These are phyloP conservation scores for Melipona beecheii DNA, from an alignment of 2,888 invertebrate genomes.

Conservation along the genomic window DNA sequence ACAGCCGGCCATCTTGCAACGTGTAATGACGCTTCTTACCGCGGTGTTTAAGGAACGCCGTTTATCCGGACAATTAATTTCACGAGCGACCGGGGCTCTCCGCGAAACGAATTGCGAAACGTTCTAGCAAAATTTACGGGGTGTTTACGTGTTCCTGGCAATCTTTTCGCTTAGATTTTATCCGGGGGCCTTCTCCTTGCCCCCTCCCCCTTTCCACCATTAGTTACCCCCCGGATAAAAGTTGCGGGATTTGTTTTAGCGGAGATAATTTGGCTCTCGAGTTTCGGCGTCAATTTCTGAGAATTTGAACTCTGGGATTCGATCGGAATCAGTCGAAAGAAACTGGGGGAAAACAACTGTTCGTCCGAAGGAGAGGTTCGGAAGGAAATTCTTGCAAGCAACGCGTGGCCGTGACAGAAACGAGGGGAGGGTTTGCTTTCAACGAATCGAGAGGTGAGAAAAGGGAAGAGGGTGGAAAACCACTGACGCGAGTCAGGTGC, in stretches of 20 bases:
- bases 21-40: constrained; percentile 65
- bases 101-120: constrained; percentile 29
- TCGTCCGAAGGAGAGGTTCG: too few species aligned
- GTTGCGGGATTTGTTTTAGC: background rate
- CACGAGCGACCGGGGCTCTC: constrained; percentile 29
- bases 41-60: constrained; percentile 56
- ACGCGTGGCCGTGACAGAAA: constrained; percentile 1
- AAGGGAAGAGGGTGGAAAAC: constrained; percentile 70
- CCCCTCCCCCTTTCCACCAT: background rate
- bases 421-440: constrained; percentile 6
- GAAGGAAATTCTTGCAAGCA: background rate
- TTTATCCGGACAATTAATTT: constrained; percentile 64
- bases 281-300: background rate
- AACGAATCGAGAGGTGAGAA: constrained; percentile 16
- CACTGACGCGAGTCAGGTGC: constrained; percentile 79
- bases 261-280: background rate
- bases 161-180: constrained; percentile 3
- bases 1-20: constrained; percentile 60
- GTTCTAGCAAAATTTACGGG: constrained; percentile 7
- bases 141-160: constrained; percentile 4
- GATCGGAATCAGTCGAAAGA: background rate
- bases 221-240: background rate
- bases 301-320: background rate
- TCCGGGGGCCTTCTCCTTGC: too few species aligned
- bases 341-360: background rate